Base-by-base conservation (phyloP, 2,797 vertebrate species). In the Nannoperca australis region DNA sequence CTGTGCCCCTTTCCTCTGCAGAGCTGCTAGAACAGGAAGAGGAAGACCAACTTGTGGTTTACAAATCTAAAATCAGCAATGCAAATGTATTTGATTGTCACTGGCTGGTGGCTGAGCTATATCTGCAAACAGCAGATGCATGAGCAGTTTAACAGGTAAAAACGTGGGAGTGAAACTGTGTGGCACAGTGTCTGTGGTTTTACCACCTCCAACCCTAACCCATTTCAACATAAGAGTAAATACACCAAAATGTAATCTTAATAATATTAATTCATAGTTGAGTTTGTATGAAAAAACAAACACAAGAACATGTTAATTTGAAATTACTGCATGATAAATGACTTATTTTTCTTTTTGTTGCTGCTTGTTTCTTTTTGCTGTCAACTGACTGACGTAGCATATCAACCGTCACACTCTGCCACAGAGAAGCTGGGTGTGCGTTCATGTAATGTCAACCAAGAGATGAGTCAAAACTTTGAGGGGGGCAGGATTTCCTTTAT, bases 11-110 rank as follows among this genome's bases (percentile, higher is more conserved):
- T 74, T 70, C 40, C 60, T 80, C 45, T 76, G 78, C 64, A 76
- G 69, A 71, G 65, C 63, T 66, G 70, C 63, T 14, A 62, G 68
- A 83, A 83, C 87, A 89, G 87, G 76, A 89, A 87, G 54, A 79
- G 79, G 71, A 83, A 74, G 62, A 70, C 79, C 87, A 84, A 67
- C 70, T 70, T 79, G 86, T 85, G 83, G 79, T 77, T 81, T 30
- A 32, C 18, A 24, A 50, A 78, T 49, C 5, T 11, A 70, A 72
- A 79, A 78, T 53, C 30, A 30, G 24, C 30, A 45, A 3, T 20
- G 36, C 1, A 22, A 12, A 8, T 42, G 17, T 60, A 64, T 72
- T 24, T 44, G 8, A 38, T 6, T 75, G 50, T 20, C 47, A 70
- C 18, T n/a, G 0, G 3, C 56, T 62, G 45, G 6, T 70, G 22